Conservation (phyloP, 2,797 vertebrate species). For the Merluccius polli region DNA sequence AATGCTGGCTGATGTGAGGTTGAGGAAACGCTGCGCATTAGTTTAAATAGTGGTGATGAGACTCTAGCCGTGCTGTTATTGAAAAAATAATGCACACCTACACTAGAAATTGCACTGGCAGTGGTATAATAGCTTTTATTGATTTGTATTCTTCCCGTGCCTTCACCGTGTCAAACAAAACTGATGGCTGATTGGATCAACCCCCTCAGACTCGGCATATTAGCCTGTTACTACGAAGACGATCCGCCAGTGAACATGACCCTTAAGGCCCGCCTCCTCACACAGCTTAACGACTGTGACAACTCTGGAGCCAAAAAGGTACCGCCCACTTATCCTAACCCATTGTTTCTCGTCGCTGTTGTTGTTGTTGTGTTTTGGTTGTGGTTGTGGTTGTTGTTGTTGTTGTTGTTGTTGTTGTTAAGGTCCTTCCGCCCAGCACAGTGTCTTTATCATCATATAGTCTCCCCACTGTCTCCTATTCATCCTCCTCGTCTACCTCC, state of each 20-base stretch:
- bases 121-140: too few species aligned
- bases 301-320: conserved; percentile 55
- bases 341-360: not conserved
- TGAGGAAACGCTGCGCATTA: not conserved
- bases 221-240: conserved; percentile 59
- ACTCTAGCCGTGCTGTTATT: too few species aligned
- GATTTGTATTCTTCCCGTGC: too few species aligned
- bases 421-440: not conserved
- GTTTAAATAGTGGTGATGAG: not conserved
- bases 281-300: conserved; percentile 51
- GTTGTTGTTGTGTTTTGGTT: not conserved
- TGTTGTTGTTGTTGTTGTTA: not conserved
- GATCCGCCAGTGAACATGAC: conserved; percentile 35
- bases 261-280: conserved; percentile 51
- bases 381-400: not conserved
- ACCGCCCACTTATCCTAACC: conserved; percentile 2
- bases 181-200: not conserved
- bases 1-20: too few species aligned
- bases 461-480: not conserved
- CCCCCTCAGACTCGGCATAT: conserved; percentile 60
- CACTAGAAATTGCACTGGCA: too few species aligned
- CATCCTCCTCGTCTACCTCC: not conserved
- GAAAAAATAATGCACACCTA: too few species aligned
- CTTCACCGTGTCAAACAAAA: not conserved
- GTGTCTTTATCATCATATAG: not conserved